A percentile compares a stretch with the other conserved stretches of the same genome.
phyloP scores from a whole-genome alignment of 2,888 invertebrate species.

The Crioceris asparagi region DNA sequence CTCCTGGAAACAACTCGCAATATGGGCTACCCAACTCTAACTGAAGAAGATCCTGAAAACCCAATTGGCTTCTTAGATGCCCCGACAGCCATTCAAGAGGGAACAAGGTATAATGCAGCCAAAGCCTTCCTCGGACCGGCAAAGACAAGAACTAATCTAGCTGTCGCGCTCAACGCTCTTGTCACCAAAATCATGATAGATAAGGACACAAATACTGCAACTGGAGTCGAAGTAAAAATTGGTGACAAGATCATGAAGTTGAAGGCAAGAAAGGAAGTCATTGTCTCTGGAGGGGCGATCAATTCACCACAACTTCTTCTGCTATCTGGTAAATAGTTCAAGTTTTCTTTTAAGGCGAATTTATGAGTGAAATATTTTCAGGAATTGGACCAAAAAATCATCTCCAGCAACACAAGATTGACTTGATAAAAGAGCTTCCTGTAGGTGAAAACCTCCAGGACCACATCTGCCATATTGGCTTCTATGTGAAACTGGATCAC shows the following conservation, averaged over 20 bases:
- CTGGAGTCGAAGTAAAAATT: slow-evolving; percentile 37
- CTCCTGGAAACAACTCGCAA: slow-evolving; percentile 36
- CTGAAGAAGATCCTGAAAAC: slow-evolving; percentile 22
- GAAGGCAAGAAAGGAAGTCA: slow-evolving; percentile 47
- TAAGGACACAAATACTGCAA: slow-evolving; percentile 34
- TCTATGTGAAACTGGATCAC: slow-evolving; percentile 14
- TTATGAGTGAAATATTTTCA: too few relatives aligned
- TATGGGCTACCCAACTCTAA: slow-evolving; percentile 31
- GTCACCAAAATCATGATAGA: slow-evolving; percentile 47
- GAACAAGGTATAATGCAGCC: slow-evolving; percentile 44
- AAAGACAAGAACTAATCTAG: slow-evolving; percentile 45
- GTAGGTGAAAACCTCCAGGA: slow-evolving; percentile 49
- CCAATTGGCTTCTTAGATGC: slow-evolving; percentile 28
- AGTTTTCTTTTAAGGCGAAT: too few relatives aligned
- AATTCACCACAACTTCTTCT: slow-evolving; percentile 58
- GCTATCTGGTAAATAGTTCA: too few relatives aligned
- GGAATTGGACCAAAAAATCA: slow-evolving; percentile 49
- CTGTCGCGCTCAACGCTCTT: slow-evolving; percentile 45
- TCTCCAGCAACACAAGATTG: slow-evolving; percentile 39
- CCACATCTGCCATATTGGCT: slow-evolving; percentile 37
- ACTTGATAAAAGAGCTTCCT: slow-evolving; percentile 37
- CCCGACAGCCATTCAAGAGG: slow-evolving; percentile 30
- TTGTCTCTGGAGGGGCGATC: slow-evolving; percentile 53
- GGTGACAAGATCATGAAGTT: slow-evolving; percentile 24
- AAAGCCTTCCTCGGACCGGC: slow-evolving; percentile 57